phyloP scores from a whole-genome alignment of 2,888 invertebrate species.

The Gymnocheta viridis region DNA sequence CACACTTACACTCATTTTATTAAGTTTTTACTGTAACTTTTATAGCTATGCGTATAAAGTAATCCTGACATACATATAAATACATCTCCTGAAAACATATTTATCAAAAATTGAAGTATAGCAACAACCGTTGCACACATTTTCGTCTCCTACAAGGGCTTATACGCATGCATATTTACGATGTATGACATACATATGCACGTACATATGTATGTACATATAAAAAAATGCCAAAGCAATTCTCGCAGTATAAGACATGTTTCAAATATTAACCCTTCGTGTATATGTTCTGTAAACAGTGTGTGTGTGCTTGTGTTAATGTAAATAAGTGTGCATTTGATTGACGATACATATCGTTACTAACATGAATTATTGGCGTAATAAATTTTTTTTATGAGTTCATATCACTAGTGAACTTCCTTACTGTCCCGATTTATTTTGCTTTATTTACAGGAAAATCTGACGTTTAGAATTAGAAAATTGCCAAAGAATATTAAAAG shows the following conservation, averaged over 20 bases:
- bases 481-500: too few relatives aligned
- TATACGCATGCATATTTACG: background rate
- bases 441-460: too few relatives aligned
- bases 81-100: conserved; percentile 12
- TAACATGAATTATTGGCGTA: background rate
- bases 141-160: background rate
- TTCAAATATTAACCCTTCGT: conserved; percentile 70
- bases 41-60: background rate
- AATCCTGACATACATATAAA: background rate
- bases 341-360: too few relatives aligned
- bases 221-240: conserved; percentile 56
- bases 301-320: background rate
- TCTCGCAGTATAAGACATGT: conserved; percentile 63
- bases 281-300: conserved; percentile 54
- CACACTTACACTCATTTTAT: background rate
- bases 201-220: background rate
- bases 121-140: conserved; percentile 7
- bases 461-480: too few relatives aligned
- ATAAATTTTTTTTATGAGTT: too few relatives aligned
- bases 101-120: conserved; percentile 46
- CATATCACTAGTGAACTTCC: too few relatives aligned
- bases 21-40: conserved; percentile 1
- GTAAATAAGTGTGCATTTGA: background rate
- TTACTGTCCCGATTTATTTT: too few relatives aligned
- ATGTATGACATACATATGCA: background rate